Evolutionary conservation across 2,113 vertebrate genomes (phyloP).

Genomic region (Gracilinanus agilis): DNA sequence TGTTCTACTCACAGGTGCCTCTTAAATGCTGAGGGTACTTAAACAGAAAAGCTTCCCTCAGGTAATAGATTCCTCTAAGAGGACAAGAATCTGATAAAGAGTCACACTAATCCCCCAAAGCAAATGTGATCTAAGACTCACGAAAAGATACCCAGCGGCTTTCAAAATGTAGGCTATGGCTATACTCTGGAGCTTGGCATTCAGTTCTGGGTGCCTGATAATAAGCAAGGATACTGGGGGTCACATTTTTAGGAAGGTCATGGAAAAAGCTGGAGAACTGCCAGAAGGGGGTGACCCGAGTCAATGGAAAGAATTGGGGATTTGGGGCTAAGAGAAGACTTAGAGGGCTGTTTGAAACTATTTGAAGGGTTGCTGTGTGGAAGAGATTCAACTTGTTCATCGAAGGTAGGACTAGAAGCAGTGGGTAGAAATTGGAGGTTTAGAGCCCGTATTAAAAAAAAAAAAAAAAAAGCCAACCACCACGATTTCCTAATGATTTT

Average conservation of each 20-base stretch:
- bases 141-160: background rate
- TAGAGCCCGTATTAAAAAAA: background rate
- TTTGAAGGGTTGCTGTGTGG: background rate
- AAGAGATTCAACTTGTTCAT: background rate
- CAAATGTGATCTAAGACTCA: background rate
- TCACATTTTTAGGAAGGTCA: background rate
- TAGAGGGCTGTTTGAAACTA: background rate
- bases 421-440: background rate
- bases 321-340: background rate
- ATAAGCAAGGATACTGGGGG: background rate
- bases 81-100: background rate
- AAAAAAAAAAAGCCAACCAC: too few species aligned
- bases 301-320: background rate
- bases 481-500: background rate
- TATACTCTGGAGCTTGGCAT: background rate
- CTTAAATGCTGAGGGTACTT: background rate
- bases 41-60: slow-evolving; percentile 3
- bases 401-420: background rate
- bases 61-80: slow-evolving; percentile 11
- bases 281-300: background rate
- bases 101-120: slow-evolving; percentile 2
- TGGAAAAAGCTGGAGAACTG: background rate
- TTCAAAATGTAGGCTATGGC: background rate
- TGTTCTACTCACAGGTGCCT: background rate
- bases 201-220: background rate